Conservation (phyloP, 2,113 vertebrate species). For the Odontophorus gujanensis region DNA sequence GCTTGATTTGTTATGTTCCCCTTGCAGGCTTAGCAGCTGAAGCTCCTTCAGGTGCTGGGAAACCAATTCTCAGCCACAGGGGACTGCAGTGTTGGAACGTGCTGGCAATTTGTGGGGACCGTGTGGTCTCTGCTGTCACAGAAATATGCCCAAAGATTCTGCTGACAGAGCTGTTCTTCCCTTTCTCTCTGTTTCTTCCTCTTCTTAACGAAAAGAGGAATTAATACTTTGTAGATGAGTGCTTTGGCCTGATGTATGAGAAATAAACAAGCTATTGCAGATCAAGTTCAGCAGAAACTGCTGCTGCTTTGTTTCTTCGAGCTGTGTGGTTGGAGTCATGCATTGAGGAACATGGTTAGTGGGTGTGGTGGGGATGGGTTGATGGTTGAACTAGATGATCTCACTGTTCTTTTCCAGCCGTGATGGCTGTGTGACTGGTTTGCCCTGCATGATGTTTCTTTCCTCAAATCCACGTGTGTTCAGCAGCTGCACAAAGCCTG, state of each 20-base stretch:
- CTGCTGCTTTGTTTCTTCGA: not conserved
- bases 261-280: not conserved
- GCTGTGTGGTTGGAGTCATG: too few species aligned
- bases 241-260: not conserved
- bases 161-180: not conserved
- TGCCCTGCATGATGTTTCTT: not conserved
- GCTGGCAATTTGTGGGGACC: not conserved
- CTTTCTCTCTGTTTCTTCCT: accelerated
- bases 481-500: not conserved
- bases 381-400: too few species aligned
- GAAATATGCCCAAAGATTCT: accelerated
- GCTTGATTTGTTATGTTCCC: not conserved
- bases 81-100: not conserved
- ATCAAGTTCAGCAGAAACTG: not conserved
- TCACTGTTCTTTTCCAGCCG: too few species aligned
- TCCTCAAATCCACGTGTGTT: not conserved
- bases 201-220: not conserved
- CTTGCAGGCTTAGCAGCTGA: not conserved
- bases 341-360: too few species aligned
- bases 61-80: not conserved
- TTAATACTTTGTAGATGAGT: not conserved
- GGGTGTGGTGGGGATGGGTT: too few species aligned
- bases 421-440: not conserved
- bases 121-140: not conserved
- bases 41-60: not conserved